Percentiles rank a stretch among this genome's conserved stretches.
phyloP scores from a whole-genome alignment of 2,888 invertebrate genomes.

The Calameuta pallipes region DNA sequence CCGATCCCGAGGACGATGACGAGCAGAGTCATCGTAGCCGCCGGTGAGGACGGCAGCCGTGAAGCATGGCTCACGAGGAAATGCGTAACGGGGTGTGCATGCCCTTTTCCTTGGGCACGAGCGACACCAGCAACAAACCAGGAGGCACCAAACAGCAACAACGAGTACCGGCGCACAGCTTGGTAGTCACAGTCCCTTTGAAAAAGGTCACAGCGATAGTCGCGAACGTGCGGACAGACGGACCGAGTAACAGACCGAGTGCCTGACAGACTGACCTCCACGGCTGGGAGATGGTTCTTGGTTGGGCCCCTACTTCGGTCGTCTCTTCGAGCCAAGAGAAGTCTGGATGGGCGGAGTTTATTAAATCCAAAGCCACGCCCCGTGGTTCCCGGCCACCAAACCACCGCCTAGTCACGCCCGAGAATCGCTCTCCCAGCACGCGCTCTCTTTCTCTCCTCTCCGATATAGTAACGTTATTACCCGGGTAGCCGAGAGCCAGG shows the following conservation, averaged over 20 bases:
- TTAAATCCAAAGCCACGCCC: constrained; percentile 4
- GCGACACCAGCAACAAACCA: background rate
- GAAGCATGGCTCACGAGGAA: constrained; percentile 50
- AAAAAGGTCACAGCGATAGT: background rate
- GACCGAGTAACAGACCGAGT: constrained; percentile 60
- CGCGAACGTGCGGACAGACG: constrained; percentile 61
- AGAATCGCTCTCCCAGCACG: background rate
- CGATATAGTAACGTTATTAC: background rate
- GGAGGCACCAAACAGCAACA: background rate
- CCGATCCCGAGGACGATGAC: background rate
- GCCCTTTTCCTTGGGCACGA: constrained; percentile 17
- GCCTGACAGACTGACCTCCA: constrained; percentile 65
- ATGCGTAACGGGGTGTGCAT: constrained; percentile 62
- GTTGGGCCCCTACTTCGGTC: constrained; percentile 50
- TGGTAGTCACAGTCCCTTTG: background rate
- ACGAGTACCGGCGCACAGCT: background rate
- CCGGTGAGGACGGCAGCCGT: constrained; percentile 51
- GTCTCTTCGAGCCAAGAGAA: constrained; percentile 11
- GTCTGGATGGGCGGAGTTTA: constrained; percentile 8
- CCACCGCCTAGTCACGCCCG: background rate
- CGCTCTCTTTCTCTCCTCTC: constrained; percentile 10
- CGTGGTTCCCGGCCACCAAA: background rate
- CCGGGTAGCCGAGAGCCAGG: background rate
- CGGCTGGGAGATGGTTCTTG: constrained; percentile 60
- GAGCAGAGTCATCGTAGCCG: background rate